These are phyloP conservation scores for human DNA, from an alignment of 2,113 vertebrate genomes.

Conservation along the genomic window DNA sequence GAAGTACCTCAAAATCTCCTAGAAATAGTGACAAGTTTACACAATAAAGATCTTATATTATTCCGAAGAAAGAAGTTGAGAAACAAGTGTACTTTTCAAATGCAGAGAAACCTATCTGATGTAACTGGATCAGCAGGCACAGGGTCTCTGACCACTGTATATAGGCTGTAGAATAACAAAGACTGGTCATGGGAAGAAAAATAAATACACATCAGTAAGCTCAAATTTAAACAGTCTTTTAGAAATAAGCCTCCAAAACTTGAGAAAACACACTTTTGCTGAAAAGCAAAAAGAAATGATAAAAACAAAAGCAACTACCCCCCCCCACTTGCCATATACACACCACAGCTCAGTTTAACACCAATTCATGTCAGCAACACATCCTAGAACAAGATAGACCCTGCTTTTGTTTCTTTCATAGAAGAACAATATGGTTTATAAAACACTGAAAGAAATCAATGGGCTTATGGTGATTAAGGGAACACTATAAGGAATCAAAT, in stretches of 20 bases:
- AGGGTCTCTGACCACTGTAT: not conserved
- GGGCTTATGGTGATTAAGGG: not conserved
- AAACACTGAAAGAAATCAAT: not conserved
- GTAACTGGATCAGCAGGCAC: not conserved
- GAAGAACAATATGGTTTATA: not conserved
- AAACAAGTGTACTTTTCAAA: not conserved
- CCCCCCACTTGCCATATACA: not conserved
- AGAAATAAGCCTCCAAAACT: not conserved
- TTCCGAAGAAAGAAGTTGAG: not conserved
- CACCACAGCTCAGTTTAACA: not conserved
- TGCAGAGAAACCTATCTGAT: not conserved
- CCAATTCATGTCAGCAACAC: not conserved
- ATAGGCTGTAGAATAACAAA: not conserved
- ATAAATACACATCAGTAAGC: not conserved
- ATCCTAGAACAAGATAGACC: not conserved
- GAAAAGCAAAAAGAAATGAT: not conserved
- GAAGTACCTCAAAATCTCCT: not conserved
- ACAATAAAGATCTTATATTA: not conserved
- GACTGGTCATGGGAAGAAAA: not conserved
- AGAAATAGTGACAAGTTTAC: not conserved
- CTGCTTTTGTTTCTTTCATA: not conserved
- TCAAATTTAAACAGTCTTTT: not conserved
- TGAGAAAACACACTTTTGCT: not conserved
- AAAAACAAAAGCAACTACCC: not conserved
- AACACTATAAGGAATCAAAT: not conserved